A percentile compares a stretch with the other conserved stretches of the same genome.
These are phyloP conservation scores for Acleris literana DNA, from an alignment of 2,888 invertebrate genomes.

Conservation along the genomic window DNA sequence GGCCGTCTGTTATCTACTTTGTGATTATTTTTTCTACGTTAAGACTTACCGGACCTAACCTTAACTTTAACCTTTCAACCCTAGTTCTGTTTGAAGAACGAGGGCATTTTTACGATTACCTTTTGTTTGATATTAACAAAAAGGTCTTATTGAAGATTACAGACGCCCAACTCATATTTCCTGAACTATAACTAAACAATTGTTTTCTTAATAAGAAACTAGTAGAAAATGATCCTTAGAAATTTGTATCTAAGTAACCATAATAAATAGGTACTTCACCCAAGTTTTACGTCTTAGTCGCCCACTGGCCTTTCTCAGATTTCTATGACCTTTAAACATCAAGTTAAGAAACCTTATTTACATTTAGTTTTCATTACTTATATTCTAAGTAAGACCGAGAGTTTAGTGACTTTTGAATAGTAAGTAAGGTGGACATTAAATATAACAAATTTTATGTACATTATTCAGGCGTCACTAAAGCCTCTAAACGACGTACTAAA, in stretches of 20 bases:
- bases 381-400: neutral
- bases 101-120: no score
- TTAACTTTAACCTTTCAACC: no score
- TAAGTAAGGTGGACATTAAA: neutral
- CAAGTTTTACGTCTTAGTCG: neutral
- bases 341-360: constrained; percentile 15
- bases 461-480: constrained; percentile 1
- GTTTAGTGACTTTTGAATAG: constrained; percentile 10
- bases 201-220: no score
- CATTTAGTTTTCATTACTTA: constrained; percentile 24
- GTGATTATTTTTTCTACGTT: no score
- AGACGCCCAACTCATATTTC: no score
- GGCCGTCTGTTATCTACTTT: no score
- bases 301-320: constrained; percentile 15
- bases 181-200: no score
- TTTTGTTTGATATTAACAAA: no score
- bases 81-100: no score
- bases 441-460: neutral
- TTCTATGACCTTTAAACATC: constrained; percentile 26
- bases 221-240: no score
- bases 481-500: constrained; percentile 7
- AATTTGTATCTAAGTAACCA: neutral
- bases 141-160: no score
- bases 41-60: no score
- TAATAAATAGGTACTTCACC: neutral